A percentile compares a stretch with the other conserved stretches of the same genome.
Conservation (phyloP, 1,140 invertebrate genomes). For the Oreohelix idahoensis region DNA sequence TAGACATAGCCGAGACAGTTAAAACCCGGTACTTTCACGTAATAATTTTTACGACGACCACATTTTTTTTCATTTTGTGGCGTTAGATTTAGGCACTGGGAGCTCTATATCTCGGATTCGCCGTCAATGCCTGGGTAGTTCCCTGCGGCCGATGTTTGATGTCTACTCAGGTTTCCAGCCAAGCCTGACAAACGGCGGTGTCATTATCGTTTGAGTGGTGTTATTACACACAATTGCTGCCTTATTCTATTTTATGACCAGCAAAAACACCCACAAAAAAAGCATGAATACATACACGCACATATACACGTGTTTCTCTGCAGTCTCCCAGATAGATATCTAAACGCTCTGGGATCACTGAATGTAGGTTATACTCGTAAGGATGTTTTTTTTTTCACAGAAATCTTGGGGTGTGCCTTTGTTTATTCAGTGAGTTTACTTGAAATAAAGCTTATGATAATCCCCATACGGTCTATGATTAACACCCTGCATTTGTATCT, state of each 20-base stretch:
- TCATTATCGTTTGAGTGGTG: neutral
- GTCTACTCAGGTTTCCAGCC: neutral
- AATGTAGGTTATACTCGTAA: no score
- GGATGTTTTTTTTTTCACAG: no score
- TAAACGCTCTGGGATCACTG: no score
- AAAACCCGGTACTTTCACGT: neutral
- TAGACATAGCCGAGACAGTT: neutral
- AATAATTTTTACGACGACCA: neutral
- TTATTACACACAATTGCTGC: constrained; percentile 6
- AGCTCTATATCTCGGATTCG: neutral
- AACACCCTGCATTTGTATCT: no score
- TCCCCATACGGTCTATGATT: no score
- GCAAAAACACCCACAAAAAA: neutral
- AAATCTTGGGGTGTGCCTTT: no score
- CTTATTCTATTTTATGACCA: neutral
- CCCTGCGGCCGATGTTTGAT: neutral
- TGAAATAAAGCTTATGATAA: no score
- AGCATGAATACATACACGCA: no score
- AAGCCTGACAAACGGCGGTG: neutral
- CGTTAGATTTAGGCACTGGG: neutral
- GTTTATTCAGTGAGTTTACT: no score
- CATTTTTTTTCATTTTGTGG: neutral
- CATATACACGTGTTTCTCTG: no score
- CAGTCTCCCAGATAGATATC: no score
- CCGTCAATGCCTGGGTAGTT: neutral